Conservation (phyloP, 2,797 vertebrate genomes). For the Micropoecilia bifurca region DNA sequence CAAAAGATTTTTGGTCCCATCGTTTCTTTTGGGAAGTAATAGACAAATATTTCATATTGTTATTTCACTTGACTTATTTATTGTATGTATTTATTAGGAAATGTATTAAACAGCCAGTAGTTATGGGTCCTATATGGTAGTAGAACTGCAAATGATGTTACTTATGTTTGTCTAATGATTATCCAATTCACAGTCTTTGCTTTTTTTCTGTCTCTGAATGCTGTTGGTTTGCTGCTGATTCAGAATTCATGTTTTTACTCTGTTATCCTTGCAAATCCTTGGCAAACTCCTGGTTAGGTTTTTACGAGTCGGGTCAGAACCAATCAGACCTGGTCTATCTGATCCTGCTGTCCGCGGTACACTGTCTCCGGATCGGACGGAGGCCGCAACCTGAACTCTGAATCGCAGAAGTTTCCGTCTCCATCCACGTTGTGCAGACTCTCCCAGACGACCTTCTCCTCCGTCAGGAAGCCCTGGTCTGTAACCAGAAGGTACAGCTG, state of each 20-base stretch:
- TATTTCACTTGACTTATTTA: slow-evolving; percentile 7
- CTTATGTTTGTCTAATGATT: not conserved
- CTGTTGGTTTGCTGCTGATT: not conserved
- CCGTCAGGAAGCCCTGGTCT: slow-evolving; percentile 98
- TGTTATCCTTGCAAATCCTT: not conserved
- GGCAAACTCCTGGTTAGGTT: not conserved
- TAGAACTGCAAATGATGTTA: not conserved
- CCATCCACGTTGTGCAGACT: slow-evolving; percentile 98
- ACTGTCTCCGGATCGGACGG: slow-evolving; percentile 96
- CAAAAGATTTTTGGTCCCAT: not conserved
- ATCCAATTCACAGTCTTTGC: not conserved
- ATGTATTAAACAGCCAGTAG: not conserved
- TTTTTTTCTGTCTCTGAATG: not conserved
- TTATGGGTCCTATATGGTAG: not conserved
- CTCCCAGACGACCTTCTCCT: slow-evolving; percentile 99
- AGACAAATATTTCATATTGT: not conserved
- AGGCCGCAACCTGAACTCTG: slow-evolving; percentile 93
- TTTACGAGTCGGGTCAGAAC: not conserved
- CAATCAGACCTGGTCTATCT: slow-evolving; percentile 94
- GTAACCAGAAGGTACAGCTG: slow-evolving; percentile 97
- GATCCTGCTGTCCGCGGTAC: slow-evolving; percentile 97
- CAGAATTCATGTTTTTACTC: not conserved
- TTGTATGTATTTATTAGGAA: not conserved
- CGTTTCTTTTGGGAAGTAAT: slow-evolving; percentile 2
- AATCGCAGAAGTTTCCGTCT: slow-evolving; percentile 97